Evolutionary conservation across 2,797 vertebrate genomes (phyloP), one percentile per base, ranked within the genome.

Genomic region (Gephyroberyx darwinii): DNA sequence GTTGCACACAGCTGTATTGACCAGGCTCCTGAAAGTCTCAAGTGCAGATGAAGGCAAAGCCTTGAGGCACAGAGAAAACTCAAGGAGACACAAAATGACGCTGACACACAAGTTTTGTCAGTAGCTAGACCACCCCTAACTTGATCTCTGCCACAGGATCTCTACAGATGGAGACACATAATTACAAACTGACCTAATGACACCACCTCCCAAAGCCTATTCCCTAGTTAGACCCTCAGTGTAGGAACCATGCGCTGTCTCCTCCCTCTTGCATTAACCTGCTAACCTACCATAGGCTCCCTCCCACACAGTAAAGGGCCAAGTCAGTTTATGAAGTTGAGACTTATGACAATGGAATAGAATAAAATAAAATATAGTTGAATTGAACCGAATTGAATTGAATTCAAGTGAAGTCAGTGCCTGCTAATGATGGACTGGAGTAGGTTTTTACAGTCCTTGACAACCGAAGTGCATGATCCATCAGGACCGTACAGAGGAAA

Each of bases 111-210:
- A 26, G 43, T 56, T 69, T 52, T 71, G 13, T 31, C 22, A 71
- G 69, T 47, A 72, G 65, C 35, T 50, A 22, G 55, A 72, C 65
- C 43, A 17, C 62, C 73, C 80, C 62, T 56, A 48, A 74, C 55
- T 66, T 59, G 50, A 47, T 56, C 37, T 68, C 53, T 81, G 65
- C 80, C 80, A 71, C 51, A 52, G 71, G 65, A 57, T 75, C 74
- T 82, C 53, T 77, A 82, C 86, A 80, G 86, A 88, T 85, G 64
- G 78, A 86, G 80, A 80, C 71, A 69, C 67, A 62, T 90, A 92
- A 93, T 93, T 92, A 93, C 89, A 91, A 90, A 90, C 85, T 71
- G 53, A 77, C 71, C 79, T 69, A 82, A 79, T 80, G 86, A 83
- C 80, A 45, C 79, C 83, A 31, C 88, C 86, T 84, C 79, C 85